Evolutionary conservation across 1,140 invertebrate genomes (phyloP).

Genomic region (Homarus americanus): DNA sequence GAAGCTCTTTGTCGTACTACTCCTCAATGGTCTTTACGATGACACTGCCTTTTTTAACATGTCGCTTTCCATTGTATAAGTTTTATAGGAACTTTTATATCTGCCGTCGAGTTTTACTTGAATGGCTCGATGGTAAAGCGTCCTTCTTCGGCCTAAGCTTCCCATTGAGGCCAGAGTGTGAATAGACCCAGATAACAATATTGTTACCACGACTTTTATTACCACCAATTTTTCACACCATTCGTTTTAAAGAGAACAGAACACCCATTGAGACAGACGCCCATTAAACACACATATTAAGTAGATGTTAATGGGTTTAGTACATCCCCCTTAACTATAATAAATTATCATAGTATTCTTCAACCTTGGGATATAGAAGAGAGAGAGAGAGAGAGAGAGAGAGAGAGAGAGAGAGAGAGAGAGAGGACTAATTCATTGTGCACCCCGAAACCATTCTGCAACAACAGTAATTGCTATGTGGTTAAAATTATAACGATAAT

Average conservation of each 20-base stretch:
- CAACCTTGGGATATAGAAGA: no score
- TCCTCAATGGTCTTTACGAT: neutral
- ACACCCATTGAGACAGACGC: no score
- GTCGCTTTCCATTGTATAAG: neutral
- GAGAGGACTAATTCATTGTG: no score
- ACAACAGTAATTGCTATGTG: no score
- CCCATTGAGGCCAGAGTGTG: neutral
- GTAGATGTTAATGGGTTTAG: no score
- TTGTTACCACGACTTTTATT: neutral
- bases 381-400: no score
- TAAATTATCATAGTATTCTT: no score
- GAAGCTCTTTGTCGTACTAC: neutral
- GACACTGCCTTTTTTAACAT: slow-evolving; percentile 9
- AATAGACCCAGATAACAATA: neutral
- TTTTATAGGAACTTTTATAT: neutral
- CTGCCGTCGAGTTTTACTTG: neutral
- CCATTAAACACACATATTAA: no score
- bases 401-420: no score
- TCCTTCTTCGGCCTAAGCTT: neutral
- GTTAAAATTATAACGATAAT: no score
- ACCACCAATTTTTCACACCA: neutral
- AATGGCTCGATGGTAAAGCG: neutral
- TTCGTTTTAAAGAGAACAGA: neutral
- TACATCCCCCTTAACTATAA: no score
- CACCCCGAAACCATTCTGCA: no score